These are phyloP conservation scores for Elephas maximus DNA, from an alignment of 2,113 vertebrate genomes.

Conservation along the genomic window DNA sequence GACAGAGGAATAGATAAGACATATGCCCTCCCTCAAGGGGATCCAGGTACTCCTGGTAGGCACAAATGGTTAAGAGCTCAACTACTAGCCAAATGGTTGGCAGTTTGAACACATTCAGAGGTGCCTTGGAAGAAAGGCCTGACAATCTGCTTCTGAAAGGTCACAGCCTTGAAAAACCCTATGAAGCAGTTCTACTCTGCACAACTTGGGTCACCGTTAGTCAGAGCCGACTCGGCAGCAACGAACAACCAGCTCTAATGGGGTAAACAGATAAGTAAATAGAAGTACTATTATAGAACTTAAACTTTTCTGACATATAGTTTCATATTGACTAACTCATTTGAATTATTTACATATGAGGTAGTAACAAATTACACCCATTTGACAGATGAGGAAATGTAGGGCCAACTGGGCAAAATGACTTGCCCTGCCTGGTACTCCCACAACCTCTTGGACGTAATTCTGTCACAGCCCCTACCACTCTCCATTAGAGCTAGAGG, in stretches of 20 bases:
- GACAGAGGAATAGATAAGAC: not conserved
- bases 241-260: not conserved
- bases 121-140: not conserved
- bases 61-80: not conserved
- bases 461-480: not conserved
- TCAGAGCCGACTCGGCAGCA: not conserved
- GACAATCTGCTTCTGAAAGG: not conserved
- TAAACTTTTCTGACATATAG: not conserved
- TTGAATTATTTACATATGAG: not conserved
- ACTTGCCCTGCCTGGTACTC: not conserved
- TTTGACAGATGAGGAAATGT: constrained; percentile 39
- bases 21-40: not conserved
- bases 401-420: not conserved
- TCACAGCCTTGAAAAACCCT: not conserved
- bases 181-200: not conserved
- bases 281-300: not conserved
- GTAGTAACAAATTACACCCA: not conserved
- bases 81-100: not conserved
- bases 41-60: not conserved
- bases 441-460: not conserved
- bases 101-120: not conserved
- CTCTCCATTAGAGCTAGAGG: not conserved
- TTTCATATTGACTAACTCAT: not conserved
- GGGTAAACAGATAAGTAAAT: not conserved
- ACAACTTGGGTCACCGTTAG: not conserved